A percentile compares a stretch with the other conserved stretches of the same genome.
These are phyloP conservation scores for Sus scrofa DNA, from an alignment of 2,113 vertebrate species.

Conservation along the genomic window DNA sequence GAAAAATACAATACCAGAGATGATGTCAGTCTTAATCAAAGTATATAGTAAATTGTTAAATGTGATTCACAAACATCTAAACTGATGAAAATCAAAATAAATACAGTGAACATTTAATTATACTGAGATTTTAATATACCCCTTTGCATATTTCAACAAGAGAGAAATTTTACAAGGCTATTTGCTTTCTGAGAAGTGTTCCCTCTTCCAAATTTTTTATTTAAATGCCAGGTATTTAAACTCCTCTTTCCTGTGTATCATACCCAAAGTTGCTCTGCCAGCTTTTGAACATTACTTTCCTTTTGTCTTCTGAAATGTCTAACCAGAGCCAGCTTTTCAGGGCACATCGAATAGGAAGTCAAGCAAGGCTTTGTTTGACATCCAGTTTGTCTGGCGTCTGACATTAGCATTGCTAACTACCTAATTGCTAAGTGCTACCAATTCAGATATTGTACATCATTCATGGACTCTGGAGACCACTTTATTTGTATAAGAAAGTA, in stretches of 20 bases:
- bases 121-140: neutral
- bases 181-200: neutral
- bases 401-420: slow-evolving; percentile 80
- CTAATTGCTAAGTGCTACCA: slow-evolving; percentile 17
- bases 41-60: rapidly evolving
- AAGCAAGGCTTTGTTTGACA: slow-evolving; percentile 71
- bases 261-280: neutral
- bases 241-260: neutral
- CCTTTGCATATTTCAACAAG: slow-evolving; percentile 13
- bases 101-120: neutral
- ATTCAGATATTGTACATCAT: slow-evolving; percentile 36
- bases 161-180: neutral
- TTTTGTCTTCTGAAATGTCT: slow-evolving; percentile 30
- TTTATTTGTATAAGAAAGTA: slow-evolving; percentile 26
- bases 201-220: neutral
- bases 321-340: slow-evolving; percentile 45
- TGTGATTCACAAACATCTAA: neutral
- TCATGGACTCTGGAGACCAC: slow-evolving; percentile 27
- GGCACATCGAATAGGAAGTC: neutral
- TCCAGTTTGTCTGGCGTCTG: slow-evolving; percentile 81
- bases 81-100: neutral
- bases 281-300: slow-evolving; percentile 26
- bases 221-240: neutral
- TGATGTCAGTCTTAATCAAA: rapidly evolving
- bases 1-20: neutral